Percentiles rank a stretch among this genome's conserved stretches.
phyloP scores from a whole-genome alignment of 2,797 vertebrate species.

The Paratrypauchen microcephalus region DNA sequence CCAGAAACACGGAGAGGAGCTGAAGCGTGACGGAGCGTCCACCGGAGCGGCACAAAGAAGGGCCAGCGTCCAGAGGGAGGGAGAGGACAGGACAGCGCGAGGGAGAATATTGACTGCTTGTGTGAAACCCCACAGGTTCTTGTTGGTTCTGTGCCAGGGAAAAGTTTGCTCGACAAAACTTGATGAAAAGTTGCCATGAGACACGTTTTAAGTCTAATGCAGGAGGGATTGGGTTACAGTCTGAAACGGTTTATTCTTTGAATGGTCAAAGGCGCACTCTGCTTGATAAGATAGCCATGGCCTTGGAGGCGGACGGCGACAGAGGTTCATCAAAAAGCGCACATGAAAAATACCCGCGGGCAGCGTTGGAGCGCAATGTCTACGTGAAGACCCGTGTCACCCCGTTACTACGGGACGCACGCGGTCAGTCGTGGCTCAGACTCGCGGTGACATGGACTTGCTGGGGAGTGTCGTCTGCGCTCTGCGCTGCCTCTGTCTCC shows the following conservation, averaged over 20 bases:
- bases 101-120: constrained; percentile 43
- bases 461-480: constrained; percentile 69
- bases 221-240: neutral
- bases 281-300: constrained; percentile 55
- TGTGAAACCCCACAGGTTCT: constrained; percentile 60
- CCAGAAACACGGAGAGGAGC: constrained; percentile 35
- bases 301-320: constrained; percentile 59
- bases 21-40: constrained; percentile 59
- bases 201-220: neutral
- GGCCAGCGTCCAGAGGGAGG: constrained; percentile 59
- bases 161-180: constrained; percentile 38
- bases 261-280: constrained; percentile 25
- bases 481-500: constrained; percentile 76
- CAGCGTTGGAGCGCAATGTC: constrained; percentile 65
- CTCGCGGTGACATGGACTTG: constrained; percentile 67
- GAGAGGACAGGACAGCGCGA: constrained; percentile 27
- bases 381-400: constrained; percentile 68
- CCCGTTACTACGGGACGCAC: constrained; percentile 55
- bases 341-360: constrained; percentile 62
- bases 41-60: constrained; percentile 50
- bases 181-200: constrained; percentile 30
- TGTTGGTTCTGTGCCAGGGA: constrained; percentile 51
- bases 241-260: constrained; percentile 17
- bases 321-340: constrained; percentile 59
- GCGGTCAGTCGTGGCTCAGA: constrained; percentile 61